Evolutionary conservation across 2,797 vertebrate genomes (phyloP).

Genomic region (Gymnocypris eckloni): DNA sequence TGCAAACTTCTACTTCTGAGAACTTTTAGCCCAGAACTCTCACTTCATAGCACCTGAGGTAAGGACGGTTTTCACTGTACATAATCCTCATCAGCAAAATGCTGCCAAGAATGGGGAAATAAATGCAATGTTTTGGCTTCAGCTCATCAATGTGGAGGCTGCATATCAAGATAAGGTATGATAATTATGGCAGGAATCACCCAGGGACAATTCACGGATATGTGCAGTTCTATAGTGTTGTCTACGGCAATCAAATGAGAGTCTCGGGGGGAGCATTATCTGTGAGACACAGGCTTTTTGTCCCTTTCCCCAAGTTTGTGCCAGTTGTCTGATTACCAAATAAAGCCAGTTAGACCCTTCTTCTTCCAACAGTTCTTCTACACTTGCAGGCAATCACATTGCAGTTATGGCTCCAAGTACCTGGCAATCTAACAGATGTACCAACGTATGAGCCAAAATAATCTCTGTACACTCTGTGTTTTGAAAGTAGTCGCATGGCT

Average conservation of each 20-base stretch:
- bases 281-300: conserved; percentile 47
- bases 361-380: conserved; percentile 23
- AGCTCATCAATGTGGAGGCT: conserved; percentile 40
- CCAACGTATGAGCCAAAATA: conserved; percentile 2
- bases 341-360: conserved; percentile 23
- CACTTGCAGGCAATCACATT: conserved; percentile 17
- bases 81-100: conserved; percentile 48
- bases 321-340: conserved; percentile 29
- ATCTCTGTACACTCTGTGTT: neutral
- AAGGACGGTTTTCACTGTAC: conserved; percentile 17
- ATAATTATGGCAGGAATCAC: conserved; percentile 58
- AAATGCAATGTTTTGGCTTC: conserved; percentile 41
- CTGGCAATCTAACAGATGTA: conserved; percentile 25
- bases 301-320: conserved; percentile 16
- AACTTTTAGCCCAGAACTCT: conserved; percentile 15
- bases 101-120: conserved; percentile 11
- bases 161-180: conserved; percentile 59
- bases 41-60: conserved; percentile 17
- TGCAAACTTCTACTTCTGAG: neutral
- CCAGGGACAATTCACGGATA: conserved; percentile 47
- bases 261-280: conserved; percentile 48
- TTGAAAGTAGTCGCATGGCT: neutral
- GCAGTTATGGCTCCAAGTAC: conserved; percentile 20
- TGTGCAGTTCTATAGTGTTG: conserved; percentile 48
- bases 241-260: conserved; percentile 44